Conservation (phyloP, 37 sponge, comb jelly and placozoan genomes). For the Dysidea cf. avara region DNA sequence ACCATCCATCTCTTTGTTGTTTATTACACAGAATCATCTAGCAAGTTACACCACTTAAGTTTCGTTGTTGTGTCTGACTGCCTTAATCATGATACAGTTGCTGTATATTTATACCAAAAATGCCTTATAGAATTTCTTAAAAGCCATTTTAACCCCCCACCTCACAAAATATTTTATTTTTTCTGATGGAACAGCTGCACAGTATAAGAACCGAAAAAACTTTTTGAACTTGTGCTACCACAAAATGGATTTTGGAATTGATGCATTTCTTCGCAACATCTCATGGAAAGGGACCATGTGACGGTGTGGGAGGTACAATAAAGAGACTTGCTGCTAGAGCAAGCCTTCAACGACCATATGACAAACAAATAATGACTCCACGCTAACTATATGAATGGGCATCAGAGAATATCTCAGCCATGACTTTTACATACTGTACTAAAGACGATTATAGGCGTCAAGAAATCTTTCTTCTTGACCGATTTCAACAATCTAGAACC, state of each 20-base stretch:
- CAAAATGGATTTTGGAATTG: constrained; percentile 48
- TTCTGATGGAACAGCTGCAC: constrained; percentile 6
- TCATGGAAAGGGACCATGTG: constrained; percentile 65
- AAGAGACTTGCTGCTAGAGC: constrained; percentile 47
- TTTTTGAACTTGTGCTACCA: constrained; percentile 50
- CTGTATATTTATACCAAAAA: constrained; percentile 34
- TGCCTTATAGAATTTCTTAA: constrained; percentile 15
- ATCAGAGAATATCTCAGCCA: not conserved
- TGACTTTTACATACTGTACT: not conserved
- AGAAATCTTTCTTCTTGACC: not conserved
- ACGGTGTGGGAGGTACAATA: constrained; percentile 62
- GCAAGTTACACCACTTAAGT: constrained; percentile 29
- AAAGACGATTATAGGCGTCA: not conserved
- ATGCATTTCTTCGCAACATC: constrained; percentile 49
- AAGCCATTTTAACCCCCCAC: constrained; percentile 3
- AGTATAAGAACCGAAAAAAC: constrained; percentile 48
- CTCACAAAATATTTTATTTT: constrained; percentile 21
- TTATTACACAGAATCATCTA: constrained; percentile 18
- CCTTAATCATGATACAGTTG: constrained; percentile 47
- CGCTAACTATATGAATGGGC: constrained; percentile 35
- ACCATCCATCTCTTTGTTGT: constrained; percentile 49
- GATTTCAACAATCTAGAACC: not conserved
- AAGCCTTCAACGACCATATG: constrained; percentile 31
- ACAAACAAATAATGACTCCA: constrained; percentile 57
- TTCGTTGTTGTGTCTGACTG: constrained; percentile 48